Evolutionary conservation across 1,140 invertebrate genomes (phyloP).

Genomic region (Bradysia coprophila): DNA sequence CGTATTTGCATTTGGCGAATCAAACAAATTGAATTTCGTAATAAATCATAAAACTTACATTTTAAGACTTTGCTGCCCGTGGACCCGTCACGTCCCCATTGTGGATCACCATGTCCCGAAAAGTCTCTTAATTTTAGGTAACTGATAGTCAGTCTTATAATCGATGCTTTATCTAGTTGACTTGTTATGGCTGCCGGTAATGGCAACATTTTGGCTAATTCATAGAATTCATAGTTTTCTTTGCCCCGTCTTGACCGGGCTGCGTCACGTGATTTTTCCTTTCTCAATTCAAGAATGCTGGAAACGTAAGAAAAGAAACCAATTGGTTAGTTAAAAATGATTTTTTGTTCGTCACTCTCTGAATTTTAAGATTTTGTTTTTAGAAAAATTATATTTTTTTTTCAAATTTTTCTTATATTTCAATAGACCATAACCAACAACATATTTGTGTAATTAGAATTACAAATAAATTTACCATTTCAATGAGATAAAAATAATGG

Average conservation of each 20-base stretch:
- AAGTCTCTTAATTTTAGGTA: slow-evolving; percentile 93
- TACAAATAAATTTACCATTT: too few relatives aligned
- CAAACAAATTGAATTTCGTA: too few relatives aligned
- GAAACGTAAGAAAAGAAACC: slow-evolving; percentile 25
- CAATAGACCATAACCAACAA: background rate
- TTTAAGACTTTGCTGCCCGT: slow-evolving; percentile 64
- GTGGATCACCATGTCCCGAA: slow-evolving; percentile 84
- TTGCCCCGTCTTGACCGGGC: slow-evolving; percentile 86
- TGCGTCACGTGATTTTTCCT: slow-evolving; percentile 93
- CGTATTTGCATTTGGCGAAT: too few relatives aligned
- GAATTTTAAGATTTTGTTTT: too few relatives aligned
- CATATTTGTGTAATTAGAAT: background rate
- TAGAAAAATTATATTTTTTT: background rate
- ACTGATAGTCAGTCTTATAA: slow-evolving; percentile 93
- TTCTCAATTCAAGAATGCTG: slow-evolving; percentile 90
- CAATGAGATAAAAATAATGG: too few relatives aligned
- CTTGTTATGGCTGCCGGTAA: slow-evolving; percentile 91
- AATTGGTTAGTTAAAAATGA: slow-evolving; percentile 2
- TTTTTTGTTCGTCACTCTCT: too few relatives aligned
- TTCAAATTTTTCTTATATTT: background rate
- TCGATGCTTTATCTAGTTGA: slow-evolving; percentile 96
- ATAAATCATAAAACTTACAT: too few relatives aligned
- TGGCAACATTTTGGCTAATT: slow-evolving; percentile 93
- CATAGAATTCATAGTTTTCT: slow-evolving; percentile 98
- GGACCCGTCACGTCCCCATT: slow-evolving; percentile 68